Percentiles rank a stretch among this genome's conserved stretches.
phyloP scores from a whole-genome alignment of 2,113 vertebrate genomes.

The Myxocyprinus asiaticus region DNA sequence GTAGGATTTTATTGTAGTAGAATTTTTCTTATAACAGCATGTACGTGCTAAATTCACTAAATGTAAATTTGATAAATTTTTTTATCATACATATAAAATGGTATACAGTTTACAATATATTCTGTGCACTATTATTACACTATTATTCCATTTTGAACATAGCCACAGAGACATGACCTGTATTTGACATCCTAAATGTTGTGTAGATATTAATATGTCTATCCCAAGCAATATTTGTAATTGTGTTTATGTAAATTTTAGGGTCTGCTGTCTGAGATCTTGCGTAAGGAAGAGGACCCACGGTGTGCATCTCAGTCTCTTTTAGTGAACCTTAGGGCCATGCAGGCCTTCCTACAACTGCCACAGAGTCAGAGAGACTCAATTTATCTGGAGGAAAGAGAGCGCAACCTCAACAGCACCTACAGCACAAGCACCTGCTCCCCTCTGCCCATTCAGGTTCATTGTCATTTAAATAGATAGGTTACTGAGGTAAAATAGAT shows the following conservation, averaged over 20 bases:
- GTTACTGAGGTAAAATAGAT: too few species aligned
- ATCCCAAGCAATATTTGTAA: too few species aligned
- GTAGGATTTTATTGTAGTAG: constrained; percentile 71
- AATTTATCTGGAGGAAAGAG: constrained; percentile 95
- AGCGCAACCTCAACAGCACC: constrained; percentile 94
- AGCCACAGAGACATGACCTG: too few species aligned
- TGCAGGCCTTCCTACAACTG: constrained; percentile 97
- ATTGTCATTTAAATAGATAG: background rate
- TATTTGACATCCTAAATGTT: too few species aligned
- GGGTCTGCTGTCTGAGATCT: constrained; percentile 96
- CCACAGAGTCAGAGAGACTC: constrained; percentile 92
- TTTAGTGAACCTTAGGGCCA: constrained; percentile 95
- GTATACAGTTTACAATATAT: too few species aligned
- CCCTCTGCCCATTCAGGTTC: constrained; percentile 89
- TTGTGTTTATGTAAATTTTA: constrained; percentile 56
- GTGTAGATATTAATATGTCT: too few species aligned
- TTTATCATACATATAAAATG: too few species aligned
- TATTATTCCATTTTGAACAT: too few species aligned
- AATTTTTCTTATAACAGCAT: too few species aligned
- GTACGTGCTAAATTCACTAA: too few species aligned
- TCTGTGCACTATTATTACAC: too few species aligned
- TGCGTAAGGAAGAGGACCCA: constrained; percentile 95
- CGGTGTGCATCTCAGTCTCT: constrained; percentile 95
- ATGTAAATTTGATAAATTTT: too few species aligned
- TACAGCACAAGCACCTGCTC: constrained; percentile 87